A percentile compares a stretch with the other conserved stretches of the same genome.
Conservation (phyloP, 2,888 invertebrate genomes). For the Lycaena phlaeas region DNA sequence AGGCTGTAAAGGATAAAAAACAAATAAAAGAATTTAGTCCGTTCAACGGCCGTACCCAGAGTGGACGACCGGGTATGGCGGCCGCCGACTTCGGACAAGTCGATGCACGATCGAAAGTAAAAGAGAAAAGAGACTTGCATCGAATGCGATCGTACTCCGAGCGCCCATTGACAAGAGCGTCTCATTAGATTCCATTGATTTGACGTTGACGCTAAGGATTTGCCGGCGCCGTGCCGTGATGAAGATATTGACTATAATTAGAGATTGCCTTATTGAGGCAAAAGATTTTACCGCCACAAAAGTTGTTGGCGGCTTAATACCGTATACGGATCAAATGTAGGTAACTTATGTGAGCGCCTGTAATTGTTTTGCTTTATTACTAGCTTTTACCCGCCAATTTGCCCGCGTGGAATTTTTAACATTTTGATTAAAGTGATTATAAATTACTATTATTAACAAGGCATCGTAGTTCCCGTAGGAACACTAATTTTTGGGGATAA, state of each 20-base stretch:
- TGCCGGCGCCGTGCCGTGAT: background rate
- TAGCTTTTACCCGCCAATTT: no score
- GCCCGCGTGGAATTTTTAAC: no score
- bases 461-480: no score
- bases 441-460: no score
- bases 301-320: no score
- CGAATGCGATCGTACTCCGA: slow-evolving; percentile 32
- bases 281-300: no score
- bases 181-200: slow-evolving; percentile 39
- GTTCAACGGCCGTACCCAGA: slow-evolving; percentile 53
- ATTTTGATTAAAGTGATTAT: no score
- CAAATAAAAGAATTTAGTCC: slow-evolving; percentile 46
- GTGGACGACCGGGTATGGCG: slow-evolving; percentile 26
- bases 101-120: slow-evolving; percentile 36
- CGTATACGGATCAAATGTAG: no score
- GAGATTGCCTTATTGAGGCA: background rate
- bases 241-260: background rate
- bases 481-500: no score
- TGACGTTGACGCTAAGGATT: slow-evolving; percentile 12
- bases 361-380: no score
- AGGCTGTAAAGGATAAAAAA: slow-evolving; percentile 45
- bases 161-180: slow-evolving; percentile 39
- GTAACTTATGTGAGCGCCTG: no score
- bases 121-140: slow-evolving; percentile 33
- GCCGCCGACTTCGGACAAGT: slow-evolving; percentile 30